Conservation (phyloP, 1,140 invertebrate genomes). For the Drosophila ohnishii region DNA sequence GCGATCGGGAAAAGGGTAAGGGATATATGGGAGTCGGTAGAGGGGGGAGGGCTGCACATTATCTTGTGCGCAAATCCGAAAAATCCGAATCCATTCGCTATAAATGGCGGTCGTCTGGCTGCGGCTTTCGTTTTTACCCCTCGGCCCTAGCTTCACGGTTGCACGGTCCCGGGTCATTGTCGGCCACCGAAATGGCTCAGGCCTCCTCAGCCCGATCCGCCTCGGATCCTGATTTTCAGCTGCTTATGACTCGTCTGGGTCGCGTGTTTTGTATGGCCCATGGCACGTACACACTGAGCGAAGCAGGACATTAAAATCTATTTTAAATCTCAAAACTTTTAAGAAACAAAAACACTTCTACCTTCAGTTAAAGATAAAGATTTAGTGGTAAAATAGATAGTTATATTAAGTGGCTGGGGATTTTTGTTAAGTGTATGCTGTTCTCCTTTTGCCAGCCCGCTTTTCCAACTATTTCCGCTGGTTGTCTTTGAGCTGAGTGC, state of each 20-base stretch:
- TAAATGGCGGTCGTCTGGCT: conserved; percentile 76
- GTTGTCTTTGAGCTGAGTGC: conserved; percentile 78
- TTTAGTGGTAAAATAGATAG: neutral
- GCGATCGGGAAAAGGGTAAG: conserved; percentile 14
- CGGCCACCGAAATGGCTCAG: conserved; percentile 46
- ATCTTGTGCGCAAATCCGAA: conserved; percentile 79
- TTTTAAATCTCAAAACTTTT: neutral
- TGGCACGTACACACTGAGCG: conserved; percentile 58
- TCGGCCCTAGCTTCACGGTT: neutral
- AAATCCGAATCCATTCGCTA: conserved; percentile 81
- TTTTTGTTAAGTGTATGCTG: conserved; percentile 32
- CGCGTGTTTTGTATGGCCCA: conserved; percentile 68
- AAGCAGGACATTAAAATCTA: neutral
- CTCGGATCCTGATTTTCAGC: conserved; percentile 28
- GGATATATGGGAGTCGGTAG: neutral
- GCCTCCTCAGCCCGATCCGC: neutral
- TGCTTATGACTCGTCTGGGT: conserved; percentile 75
- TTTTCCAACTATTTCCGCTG: conserved; percentile 64
- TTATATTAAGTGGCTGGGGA: neutral
- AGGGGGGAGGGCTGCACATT: conserved; percentile 58
- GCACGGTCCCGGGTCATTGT: conserved; percentile 68
- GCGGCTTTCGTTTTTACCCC: conserved; percentile 59
- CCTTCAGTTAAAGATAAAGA: neutral
- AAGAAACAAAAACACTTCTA: no score
- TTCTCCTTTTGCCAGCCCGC: conserved; percentile 12